Evolutionary conservation across 2,888 invertebrate genomes (phyloP), one percentile per base, ranked within the genome.

Genomic region (Tillus elongatus): DNA sequence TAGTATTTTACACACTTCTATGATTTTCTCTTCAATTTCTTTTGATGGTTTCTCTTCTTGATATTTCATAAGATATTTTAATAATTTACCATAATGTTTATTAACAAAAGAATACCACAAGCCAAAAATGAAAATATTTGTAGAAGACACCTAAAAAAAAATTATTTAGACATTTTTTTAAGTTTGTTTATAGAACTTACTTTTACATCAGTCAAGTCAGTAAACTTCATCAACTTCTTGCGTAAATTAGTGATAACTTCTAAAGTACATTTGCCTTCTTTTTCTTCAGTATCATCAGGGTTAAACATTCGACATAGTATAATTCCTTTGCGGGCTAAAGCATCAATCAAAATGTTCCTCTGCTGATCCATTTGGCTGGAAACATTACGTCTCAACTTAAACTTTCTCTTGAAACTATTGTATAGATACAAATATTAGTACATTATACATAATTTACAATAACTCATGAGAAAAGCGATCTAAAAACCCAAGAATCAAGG

Each of bases 81-180:
- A 63, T 45, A 84, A 81, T 43, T 88, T 77, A 0, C 90, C 95
- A 67, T 82, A 85, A 36, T 91, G 87, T 43, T 75, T 70, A 54
- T 84, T 72, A 1, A 79, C 73, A 54, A 82, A 75, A 30, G 87
- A 83, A 60, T 95, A 88, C 80, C 87, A 87, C 27, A 86, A 66
- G 9, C 80, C 79, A 58, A 93, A 85, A 54, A 80, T 76, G 30
- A 83, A 71, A 31, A 79, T 78, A 30, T 57, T 45, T 8, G 58
- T 51, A 9, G 24, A 29, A 36, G 29, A 6, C 14, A 4, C 4
- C 29, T 39, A 31, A 33, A 39, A 36, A 15, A 16, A 37, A 42
- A 15, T 16, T 28, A 15, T 27, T 30, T 35, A 16, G n/a, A 3
- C 8, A 10, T 12, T 33, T 36, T 24, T 14, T 10, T 12, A 26